phyloP scores from a whole-genome alignment of 2,113 vertebrate genomes.

The Dasyurus viverrinus region DNA sequence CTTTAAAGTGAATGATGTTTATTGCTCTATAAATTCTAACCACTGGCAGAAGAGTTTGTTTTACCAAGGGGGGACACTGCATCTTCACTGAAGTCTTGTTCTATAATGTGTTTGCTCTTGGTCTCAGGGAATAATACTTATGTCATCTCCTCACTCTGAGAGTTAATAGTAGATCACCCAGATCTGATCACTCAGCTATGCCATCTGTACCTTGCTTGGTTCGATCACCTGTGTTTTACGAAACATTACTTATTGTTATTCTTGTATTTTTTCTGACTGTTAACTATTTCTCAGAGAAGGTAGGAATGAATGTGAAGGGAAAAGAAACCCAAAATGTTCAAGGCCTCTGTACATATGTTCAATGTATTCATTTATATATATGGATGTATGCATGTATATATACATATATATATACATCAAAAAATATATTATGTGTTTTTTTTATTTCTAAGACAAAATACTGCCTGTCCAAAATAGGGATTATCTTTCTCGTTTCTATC shows the following conservation, averaged over 20 bases:
- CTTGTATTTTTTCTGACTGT: not conserved
- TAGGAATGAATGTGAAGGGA: not conserved
- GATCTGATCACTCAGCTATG: not conserved
- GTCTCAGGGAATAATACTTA: not conserved
- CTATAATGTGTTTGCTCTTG: slow-evolving; percentile 30
- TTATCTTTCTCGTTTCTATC: slow-evolving; percentile 32
- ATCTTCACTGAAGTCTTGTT: slow-evolving; percentile 20
- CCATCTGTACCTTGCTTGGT: not conserved
- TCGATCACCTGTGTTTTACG: slow-evolving; percentile 8
- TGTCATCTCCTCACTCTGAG: not conserved
- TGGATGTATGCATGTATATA: not conserved
- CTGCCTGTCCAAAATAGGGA: not conserved
- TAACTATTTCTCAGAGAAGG: not conserved
- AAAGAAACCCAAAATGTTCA: not conserved
- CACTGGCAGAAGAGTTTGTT: slow-evolving; percentile 35
- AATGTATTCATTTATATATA: not conserved
- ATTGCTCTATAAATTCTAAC: slow-evolving; percentile 48
- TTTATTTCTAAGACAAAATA: slow-evolving; percentile 27
- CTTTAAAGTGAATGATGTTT: slow-evolving; percentile 9
- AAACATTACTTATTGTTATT: slow-evolving; percentile 13
- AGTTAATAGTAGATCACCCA: not conserved
- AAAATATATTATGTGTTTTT: not conserved
- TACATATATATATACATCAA: too few relatives aligned
- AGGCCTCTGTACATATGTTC: not conserved
- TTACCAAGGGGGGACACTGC: slow-evolving; percentile 30